Evolutionary conservation across 2,888 invertebrate species (phyloP).

Genomic region (Synergus umbraculus): DNA sequence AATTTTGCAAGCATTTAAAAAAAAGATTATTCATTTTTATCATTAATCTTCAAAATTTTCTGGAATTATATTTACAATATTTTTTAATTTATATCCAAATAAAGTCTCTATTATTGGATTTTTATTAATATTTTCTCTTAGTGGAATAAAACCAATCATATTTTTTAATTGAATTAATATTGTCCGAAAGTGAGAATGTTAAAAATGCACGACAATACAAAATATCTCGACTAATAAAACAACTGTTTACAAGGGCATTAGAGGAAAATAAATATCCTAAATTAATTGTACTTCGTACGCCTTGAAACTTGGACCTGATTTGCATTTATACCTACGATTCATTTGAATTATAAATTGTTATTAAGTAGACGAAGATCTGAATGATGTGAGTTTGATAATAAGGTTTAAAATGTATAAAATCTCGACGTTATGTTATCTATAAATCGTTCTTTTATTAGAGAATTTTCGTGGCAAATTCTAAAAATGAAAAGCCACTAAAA

Average conservation of each 20-base stretch:
- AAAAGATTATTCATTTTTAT: slow-evolving; percentile 3
- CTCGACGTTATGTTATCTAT: slow-evolving; percentile 1
- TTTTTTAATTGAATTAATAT: background rate
- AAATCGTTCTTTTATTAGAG: background rate
- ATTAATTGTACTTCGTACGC: slow-evolving; percentile 1
- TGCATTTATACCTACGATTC: background rate
- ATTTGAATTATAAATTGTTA: background rate
- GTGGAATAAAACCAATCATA: background rate
- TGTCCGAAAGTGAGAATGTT: background rate
- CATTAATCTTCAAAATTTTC: background rate
- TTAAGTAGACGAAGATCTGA: background rate
- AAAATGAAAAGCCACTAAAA: background rate
- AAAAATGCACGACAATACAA: background rate
- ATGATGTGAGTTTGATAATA: background rate
- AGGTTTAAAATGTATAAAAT: background rate
- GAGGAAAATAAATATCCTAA: background rate
- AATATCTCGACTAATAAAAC: background rate
- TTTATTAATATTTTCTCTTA: background rate
- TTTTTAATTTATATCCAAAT: background rate
- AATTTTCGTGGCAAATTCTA: background rate
- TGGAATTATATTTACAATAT: background rate
- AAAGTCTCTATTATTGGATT: background rate
- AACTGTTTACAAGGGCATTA: background rate
- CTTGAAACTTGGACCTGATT: background rate
- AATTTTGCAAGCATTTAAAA: background rate